Base-by-base conservation (phyloP, 2,888 invertebrate genomes). In the Leptura quadrifasciata region DNA sequence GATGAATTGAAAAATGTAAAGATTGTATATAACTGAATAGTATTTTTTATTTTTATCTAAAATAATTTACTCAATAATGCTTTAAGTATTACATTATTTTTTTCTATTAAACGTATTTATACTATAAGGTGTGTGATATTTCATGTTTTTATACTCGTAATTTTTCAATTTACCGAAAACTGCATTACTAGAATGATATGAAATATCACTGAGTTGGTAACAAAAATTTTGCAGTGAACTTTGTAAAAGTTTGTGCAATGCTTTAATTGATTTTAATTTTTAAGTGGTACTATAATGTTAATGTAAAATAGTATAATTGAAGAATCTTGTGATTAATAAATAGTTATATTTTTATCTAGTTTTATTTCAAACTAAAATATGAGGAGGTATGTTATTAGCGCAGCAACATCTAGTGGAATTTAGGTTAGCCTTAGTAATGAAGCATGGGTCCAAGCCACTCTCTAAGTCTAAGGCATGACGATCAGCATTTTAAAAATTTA, bases 321-420 rank as follows among this genome's bases (percentile, higher is more conserved):
- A 60, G 52, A 69, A 69, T 70, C 24, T 35, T 69, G 71, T 71
- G 71, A 71, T 71, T 71, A 71, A 52, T 47, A 71, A 55, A 69
- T 35, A 60, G 47, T 47, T 71, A 47, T 61, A 71, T 71, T 71
- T 69, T 69, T 20, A 15, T 20, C 58, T 52, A 24, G 71, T 52
- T 71, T 68, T 27, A 27, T 60, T 27, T 58, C 58, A 15, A 91
- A 24, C 24, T 24, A n/a, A n/a, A n/a, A n/a, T n/a, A n/a, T n/a
- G n/a, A n/a, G n/a, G n/a, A n/a, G n/a, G n/a, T n/a, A n/a, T n/a
- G n/a, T n/a, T n/a, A n/a, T n/a, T n/a, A n/a, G n/a, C n/a, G n/a
- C n/a, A n/a, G n/a, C n/a, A n/a, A n/a, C n/a, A n/a, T n/a, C n/a
- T n/a, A n/a, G n/a, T n/a, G n/a, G n/a, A n/a, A n/a, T n/a, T n/a